phyloP scores from a whole-genome alignment of 2,797 vertebrate species.

The Etheostoma perlongum region DNA sequence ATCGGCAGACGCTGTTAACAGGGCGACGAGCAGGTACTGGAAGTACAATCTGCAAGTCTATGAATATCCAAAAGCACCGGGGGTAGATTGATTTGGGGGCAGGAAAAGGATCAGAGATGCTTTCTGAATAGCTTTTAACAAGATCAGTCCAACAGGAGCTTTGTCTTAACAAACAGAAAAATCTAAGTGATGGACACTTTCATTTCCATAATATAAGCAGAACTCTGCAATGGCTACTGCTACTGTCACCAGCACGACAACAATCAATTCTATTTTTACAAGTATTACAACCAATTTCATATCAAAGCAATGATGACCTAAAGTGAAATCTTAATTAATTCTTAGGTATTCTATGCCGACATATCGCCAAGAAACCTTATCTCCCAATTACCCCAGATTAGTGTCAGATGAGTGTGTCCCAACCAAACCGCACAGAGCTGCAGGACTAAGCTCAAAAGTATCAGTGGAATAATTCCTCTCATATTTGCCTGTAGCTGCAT shows the following conservation, averaged over 20 bases:
- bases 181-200: constrained; percentile 30
- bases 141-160: constrained; percentile 86
- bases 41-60: constrained; percentile 85
- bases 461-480: constrained; percentile 55
- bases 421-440: constrained; percentile 57
- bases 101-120: constrained; percentile 45
- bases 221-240: constrained; percentile 29
- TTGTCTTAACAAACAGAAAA: constrained; percentile 87
- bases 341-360: constrained; percentile 33
- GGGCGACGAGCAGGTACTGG: constrained; percentile 82
- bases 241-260: constrained; percentile 33
- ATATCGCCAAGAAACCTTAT: constrained; percentile 62
- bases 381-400: constrained; percentile 73
- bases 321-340: constrained; percentile 65
- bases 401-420: constrained; percentile 67
- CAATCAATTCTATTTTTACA: constrained; percentile 35
- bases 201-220: constrained; percentile 16
- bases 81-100: constrained; percentile 48
- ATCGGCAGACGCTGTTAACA: constrained; percentile 99
- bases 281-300: constrained; percentile 52
- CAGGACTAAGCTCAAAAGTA: constrained; percentile 53
- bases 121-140: constrained; percentile 68
- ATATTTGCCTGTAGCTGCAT: constrained; percentile 54
- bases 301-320: constrained; percentile 47
- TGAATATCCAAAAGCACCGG: constrained; percentile 75